Evolutionary conservation across 2,113 vertebrate genomes (phyloP).

Genomic region (Platanista minor): DNA sequence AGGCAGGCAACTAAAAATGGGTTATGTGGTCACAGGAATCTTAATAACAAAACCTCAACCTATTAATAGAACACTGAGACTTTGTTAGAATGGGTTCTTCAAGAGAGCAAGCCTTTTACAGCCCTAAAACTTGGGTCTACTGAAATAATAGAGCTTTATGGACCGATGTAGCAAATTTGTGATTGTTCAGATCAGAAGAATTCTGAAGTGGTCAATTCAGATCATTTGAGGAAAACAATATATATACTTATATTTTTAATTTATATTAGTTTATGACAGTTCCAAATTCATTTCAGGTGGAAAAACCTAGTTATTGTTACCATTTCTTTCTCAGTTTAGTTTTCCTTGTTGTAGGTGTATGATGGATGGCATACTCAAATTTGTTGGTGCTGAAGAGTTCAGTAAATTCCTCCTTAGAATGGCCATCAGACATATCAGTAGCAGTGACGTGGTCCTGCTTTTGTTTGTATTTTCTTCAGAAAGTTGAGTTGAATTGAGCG

Average conservation of each 20-base stretch:
- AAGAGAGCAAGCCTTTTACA: background rate
- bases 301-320: background rate
- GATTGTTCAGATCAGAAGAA: background rate
- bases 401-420: background rate
- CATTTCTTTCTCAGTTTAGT: background rate
- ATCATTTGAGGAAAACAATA: background rate
- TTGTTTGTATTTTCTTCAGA: conserved; percentile 42
- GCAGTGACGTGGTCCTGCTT: background rate
- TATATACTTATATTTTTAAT: background rate
- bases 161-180: background rate
- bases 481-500: background rate
- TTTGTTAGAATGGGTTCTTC: background rate
- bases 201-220: background rate
- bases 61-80: background rate
- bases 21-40: background rate
- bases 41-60: background rate
- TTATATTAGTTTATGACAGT: background rate
- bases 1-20: background rate
- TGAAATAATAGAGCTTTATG: background rate
- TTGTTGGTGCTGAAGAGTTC: background rate
- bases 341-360: background rate
- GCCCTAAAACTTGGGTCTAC: background rate
- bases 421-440: background rate
- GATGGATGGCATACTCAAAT: background rate
- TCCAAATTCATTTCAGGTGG: background rate